phyloP scores from a whole-genome alignment of 2,888 invertebrate species.

The Cantharis flavilabris region DNA sequence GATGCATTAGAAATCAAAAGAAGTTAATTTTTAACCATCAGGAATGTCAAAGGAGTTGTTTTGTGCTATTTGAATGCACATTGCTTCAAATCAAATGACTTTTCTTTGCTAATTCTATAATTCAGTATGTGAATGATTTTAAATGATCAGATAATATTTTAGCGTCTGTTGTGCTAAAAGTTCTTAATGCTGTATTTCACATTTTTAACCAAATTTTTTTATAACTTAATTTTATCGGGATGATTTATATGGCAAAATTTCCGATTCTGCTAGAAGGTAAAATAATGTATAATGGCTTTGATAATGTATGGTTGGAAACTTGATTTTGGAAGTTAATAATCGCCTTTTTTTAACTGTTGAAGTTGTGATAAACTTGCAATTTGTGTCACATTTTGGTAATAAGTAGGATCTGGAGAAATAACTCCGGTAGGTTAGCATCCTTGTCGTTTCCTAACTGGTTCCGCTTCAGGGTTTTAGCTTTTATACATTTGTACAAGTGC shows the following conservation, averaged over 20 bases:
- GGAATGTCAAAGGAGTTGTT: too few relatives aligned
- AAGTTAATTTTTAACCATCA: too few relatives aligned
- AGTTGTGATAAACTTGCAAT: conserved; percentile 30
- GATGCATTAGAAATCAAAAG: too few relatives aligned
- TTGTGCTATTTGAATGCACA: too few relatives aligned
- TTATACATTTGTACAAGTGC: conserved; percentile 33
- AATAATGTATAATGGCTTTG: conserved; percentile 15
- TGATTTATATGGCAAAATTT: not conserved
- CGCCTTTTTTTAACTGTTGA: conserved; percentile 21
- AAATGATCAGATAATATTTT: not conserved
- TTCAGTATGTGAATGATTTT: not conserved
- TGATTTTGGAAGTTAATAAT: conserved; percentile 10
- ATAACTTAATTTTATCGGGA: not conserved
- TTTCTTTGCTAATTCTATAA: not conserved
- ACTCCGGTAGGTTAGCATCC: conserved; percentile 30
- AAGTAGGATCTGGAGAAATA: conserved; percentile 31
- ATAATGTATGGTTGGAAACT: not conserved
- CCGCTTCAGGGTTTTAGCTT: conserved; percentile 31
- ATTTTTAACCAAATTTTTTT: not conserved
- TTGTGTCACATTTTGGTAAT: conserved; percentile 32
- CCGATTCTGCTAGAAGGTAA: not conserved
- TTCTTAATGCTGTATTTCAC: not conserved
- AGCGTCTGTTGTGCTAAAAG: not conserved
- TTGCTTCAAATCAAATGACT: too few relatives aligned
- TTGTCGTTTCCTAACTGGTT: conserved; percentile 33